Conservation (phyloP, 2,113 vertebrate species). For the Brachirus orientalis region DNA sequence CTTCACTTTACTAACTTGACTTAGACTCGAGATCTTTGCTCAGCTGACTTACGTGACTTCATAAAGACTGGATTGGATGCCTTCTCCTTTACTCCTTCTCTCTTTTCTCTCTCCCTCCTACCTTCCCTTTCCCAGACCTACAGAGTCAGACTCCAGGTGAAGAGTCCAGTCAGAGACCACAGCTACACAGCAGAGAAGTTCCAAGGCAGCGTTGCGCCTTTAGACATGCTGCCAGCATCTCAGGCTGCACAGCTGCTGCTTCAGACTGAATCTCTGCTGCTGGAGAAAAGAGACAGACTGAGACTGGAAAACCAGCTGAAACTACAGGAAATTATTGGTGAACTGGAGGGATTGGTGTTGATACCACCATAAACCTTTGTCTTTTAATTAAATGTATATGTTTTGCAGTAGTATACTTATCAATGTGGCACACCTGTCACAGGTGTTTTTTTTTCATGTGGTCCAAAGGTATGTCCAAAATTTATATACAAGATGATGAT, state of each 20-base stretch:
- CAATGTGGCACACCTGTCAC: no score
- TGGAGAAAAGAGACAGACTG: slow-evolving; percentile 38
- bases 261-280: slow-evolving; percentile 44
- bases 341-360: slow-evolving; percentile 55
- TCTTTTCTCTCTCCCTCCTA: not conserved
- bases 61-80: not conserved
- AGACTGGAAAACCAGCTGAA: slow-evolving; percentile 50
- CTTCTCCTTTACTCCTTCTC: not conserved
- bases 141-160: slow-evolving; percentile 28
- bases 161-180: not conserved
- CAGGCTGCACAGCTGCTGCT: slow-evolving; percentile 37
- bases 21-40: no score
- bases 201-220: fast-evolving
- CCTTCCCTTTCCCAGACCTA: slow-evolving; percentile 7
- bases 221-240: not conserved
- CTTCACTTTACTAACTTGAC: no score
- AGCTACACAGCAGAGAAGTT: not conserved
- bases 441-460: no score
- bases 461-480: no score
- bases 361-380: slow-evolving; percentile 46
- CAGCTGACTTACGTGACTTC: no score
- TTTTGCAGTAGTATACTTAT: no score
- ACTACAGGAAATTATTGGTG: slow-evolving; percentile 58
- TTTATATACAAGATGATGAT: no score
- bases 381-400: not conserved